Base-by-base conservation (phyloP, 2,888 invertebrate species). In the Acanthoscelides obtectus region DNA sequence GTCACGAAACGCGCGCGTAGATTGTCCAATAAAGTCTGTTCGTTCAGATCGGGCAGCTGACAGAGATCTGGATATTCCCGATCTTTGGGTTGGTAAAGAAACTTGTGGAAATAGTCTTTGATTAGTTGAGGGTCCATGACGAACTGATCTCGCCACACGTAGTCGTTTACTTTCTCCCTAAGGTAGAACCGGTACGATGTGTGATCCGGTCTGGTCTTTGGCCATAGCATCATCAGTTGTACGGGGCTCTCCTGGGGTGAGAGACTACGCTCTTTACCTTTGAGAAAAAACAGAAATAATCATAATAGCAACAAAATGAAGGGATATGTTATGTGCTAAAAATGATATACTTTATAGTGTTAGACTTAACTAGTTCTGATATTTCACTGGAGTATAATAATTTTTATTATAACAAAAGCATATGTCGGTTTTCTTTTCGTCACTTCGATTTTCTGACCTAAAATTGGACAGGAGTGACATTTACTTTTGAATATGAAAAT, bases 61-160 rank as follows among this genome's bases (percentile, higher is more conserved):
- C 98, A 98, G 79, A 98, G 88, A 86, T 98, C 98, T 6, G 97
- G 96, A 86, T 97, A 98, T 84, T 98, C 97, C 79, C 96, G 91
- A 86, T 96, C 95, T 83, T 94, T 92, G 20, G 97, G 96, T 86
- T 97, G 97, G 82, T 94, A 93, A 45, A 97, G 89, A 86, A 98
- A 95, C 78, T 94, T 89, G 84, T 94, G 93, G 86, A 95, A 97
- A 86, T 95, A 95, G 84, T 96, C 96, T 83, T 96, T 92, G 83
- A 97, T 94, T 75, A 96, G 90, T 87, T 97, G 96, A 68, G 96
- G 94, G 84, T 95, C 95, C 89, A 94, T 93, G 21, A 93, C 93
- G 85, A 94, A 95, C 83, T 92, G 92, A 84, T 96, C 95, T 81
- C 94, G 90, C 94, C 95, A 96, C 78, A 93, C 90, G 80, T 92